These are phyloP conservation scores for Montipora sp. DNA, from an alignment of 64 coral and sea anemone species.

Conservation along the genomic window DNA sequence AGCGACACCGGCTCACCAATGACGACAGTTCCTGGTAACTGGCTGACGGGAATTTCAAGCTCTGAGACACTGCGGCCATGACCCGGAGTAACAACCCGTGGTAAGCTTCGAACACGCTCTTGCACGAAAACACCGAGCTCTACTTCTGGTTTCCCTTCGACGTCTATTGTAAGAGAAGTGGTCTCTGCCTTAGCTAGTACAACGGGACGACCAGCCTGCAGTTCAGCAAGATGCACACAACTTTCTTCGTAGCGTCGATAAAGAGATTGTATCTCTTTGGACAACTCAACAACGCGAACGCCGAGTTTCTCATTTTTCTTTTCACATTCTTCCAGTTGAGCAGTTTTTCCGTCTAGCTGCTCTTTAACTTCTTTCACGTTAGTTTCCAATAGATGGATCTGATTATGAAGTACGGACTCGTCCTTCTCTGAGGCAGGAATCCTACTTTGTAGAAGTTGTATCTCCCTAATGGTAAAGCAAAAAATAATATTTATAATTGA, in stretches of 20 bases:
- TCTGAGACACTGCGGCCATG: conserved; percentile 21
- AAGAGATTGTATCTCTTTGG: conserved; percentile 34
- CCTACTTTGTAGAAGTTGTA: conserved; percentile 42
- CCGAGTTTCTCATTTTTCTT: conserved; percentile 35
- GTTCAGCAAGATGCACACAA: background rate
- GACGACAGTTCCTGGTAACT: conserved; percentile 40
- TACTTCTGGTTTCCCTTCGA: conserved; percentile 40
- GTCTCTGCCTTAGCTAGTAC: conserved; percentile 21
- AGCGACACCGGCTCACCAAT: conserved; percentile 27
- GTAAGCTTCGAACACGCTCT: conserved; percentile 30
- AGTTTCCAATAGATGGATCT: conserved; percentile 23
- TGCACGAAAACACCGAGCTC: conserved; percentile 30
- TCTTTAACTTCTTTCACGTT: conserved; percentile 22
- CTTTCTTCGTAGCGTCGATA: conserved; percentile 29
- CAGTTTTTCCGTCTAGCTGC: conserved; percentile 15
- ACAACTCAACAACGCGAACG: conserved; percentile 23
- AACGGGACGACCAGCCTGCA: background rate
- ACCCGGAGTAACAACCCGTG: conserved; percentile 25
- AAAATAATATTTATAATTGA: background rate
- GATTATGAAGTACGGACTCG: conserved; percentile 30
- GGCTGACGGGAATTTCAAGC: conserved; percentile 30
- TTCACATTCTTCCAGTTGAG: conserved; percentile 30
- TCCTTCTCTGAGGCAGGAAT: conserved; percentile 46
- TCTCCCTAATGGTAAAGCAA: conserved; percentile 1
- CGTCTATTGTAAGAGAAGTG: conserved; percentile 37